These are phyloP conservation scores for Sturnus vulgaris DNA, from an alignment of 2,113 vertebrate species.

Conservation along the genomic window DNA sequence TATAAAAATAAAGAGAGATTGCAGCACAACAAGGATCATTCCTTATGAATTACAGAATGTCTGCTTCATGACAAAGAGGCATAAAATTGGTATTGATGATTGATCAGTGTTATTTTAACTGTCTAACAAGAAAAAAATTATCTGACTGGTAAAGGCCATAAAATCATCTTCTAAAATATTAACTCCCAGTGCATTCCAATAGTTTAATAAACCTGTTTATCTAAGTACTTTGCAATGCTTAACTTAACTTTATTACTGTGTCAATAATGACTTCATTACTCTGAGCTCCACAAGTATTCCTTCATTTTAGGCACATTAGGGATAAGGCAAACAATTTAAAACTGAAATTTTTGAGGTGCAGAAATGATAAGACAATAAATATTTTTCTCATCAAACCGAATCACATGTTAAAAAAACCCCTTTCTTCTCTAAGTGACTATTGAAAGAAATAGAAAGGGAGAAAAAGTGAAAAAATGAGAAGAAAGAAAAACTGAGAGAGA, in stretches of 20 bases:
- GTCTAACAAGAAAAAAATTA: background rate
- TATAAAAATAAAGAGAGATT: background rate
- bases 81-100: background rate
- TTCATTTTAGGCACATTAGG: background rate
- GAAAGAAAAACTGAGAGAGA: background rate
- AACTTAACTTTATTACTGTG: background rate
- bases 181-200: background rate
- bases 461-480: background rate
- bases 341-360: background rate
- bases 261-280: background rate
- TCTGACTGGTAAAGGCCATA: background rate
- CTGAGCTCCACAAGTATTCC: background rate
- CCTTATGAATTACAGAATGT: background rate
- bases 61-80: background rate
- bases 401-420: accelerated
- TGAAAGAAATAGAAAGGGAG: background rate
- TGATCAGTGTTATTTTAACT: slow-evolving; percentile 3
- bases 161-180: background rate
- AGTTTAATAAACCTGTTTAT: background rate
- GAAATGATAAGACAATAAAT: background rate
- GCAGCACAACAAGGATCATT: background rate
- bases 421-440: background rate
- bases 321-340: background rate
- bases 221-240: background rate
- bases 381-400: background rate